A percentile compares a stretch with the other conserved stretches of the same genome.
Evolutionary conservation across 2,113 vertebrate genomes (phyloP).

Genomic region (Dryoscopus gambensis): DNA sequence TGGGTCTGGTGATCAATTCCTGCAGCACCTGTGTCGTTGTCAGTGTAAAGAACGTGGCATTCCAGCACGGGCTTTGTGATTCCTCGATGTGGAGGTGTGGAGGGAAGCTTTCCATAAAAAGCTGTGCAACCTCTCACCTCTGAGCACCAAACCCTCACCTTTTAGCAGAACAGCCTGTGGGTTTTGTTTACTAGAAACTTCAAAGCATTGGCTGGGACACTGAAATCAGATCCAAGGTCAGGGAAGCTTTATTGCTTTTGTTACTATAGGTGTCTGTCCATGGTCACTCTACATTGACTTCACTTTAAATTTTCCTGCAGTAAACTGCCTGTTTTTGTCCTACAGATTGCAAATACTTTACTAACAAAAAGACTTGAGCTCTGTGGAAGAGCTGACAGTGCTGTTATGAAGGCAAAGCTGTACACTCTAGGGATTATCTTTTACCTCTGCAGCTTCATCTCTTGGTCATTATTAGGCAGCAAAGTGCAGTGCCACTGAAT

Average conservation of each 20-base stretch:
- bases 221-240: not conserved
- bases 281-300: not conserved
- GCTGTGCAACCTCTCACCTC: not conserved
- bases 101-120: not conserved
- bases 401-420: not conserved
- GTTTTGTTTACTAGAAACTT: not conserved
- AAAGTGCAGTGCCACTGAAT: not conserved
- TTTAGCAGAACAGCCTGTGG: not conserved
- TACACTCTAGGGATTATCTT: not conserved
- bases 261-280: not conserved
- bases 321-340: not conserved
- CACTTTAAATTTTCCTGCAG: not conserved
- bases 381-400: not conserved
- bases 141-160: not conserved
- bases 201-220: not conserved
- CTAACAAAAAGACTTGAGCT: not conserved
- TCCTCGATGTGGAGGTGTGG: not conserved
- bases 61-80: not conserved
- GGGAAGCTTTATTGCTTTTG: not conserved
- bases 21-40: not conserved
- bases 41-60: not conserved
- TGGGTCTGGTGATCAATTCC: not conserved
- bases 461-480: not conserved
- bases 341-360: not conserved
- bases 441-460: not conserved